Evolutionary conservation across 2,888 invertebrate species (phyloP).

Genomic region (Sipha maydis): DNA sequence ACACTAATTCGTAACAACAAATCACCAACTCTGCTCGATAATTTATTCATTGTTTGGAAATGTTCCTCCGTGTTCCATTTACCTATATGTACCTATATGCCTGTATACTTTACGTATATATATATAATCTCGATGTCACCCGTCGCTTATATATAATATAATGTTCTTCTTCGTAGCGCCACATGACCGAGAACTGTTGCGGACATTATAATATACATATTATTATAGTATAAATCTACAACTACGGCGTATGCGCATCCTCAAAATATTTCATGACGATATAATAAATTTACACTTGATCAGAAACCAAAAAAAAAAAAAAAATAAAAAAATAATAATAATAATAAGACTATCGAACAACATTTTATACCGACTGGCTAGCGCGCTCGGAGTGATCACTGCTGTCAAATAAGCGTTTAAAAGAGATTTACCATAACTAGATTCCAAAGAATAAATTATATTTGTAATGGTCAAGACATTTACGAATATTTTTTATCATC

Average conservation of each 20-base stretch:
- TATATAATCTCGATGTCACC: not conserved
- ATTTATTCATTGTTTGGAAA: slow-evolving; percentile 33
- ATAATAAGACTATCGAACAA: not conserved
- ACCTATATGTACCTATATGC: not conserved
- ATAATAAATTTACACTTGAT: not conserved
- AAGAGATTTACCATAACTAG: not conserved
- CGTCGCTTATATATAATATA: not conserved
- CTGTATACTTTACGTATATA: not conserved
- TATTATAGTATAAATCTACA: not conserved
- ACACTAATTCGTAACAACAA: slow-evolving; percentile 38
- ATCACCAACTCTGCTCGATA: not conserved
- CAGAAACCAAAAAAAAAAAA: not conserved
- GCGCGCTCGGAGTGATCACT: not conserved
- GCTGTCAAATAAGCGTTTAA: not conserved
- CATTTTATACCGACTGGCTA: not conserved
- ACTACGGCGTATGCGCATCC: not conserved
- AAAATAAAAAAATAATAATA: too few relatives aligned
- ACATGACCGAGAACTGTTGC: not conserved
- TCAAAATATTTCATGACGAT: not conserved
- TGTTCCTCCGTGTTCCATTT: not conserved
- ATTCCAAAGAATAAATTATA: not conserved
- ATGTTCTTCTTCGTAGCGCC: not conserved
- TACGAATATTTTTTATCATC: not conserved
- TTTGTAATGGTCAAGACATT: not conserved
- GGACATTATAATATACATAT: not conserved